Base-by-base conservation (phyloP, 2,888 invertebrate species). In the Chrysolina americana region DNA sequence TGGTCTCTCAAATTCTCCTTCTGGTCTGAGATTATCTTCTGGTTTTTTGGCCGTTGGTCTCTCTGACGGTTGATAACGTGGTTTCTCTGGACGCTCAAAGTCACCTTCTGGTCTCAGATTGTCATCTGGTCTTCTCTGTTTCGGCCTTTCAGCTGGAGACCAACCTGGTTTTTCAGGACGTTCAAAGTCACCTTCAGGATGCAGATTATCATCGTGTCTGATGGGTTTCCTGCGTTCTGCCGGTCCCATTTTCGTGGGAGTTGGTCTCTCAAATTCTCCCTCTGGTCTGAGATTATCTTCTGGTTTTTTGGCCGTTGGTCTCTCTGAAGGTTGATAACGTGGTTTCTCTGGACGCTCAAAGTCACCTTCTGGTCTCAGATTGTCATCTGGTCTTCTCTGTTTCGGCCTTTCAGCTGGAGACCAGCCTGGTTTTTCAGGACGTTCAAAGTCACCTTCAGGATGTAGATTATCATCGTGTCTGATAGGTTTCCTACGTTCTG, bases 381-480 rank as follows among this genome's bases (percentile, higher is more conserved):
- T 91, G 83, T 89, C 93, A 72, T 89, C 86, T 41, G 92, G 93
- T 81, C 87, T 89, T 0, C 89, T 90, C 47, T 90, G 89, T 71
- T 89, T 89, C 69, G 89, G 89, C 79, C 90, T 89, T 83, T 91
- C 91, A 3, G 88, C 89, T 1, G 89, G 88, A 1, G 83, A 82
- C 84, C 87, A 89, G 17, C 86, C 80, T 6, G 86, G 86, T 81
- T 88, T 80, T 68, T 88, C 87, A 0, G 90, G 90, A 53, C 86
- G 85, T 70, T 89, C 87, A 82, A 92, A 91, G 0, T 90, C 90
- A 15, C 91, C 92, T 87, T 92, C 92, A 4, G 91, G 89, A 72
- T 90, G 85, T 9, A 93, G 86, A 85, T 93, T 93, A 81, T 93
- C 93, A 77, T 91, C 89, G 23, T 92, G 93, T 81, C 77, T 88